Base-by-base conservation (phyloP, 2,888 invertebrate species). In the Byasa hedistus region DNA sequence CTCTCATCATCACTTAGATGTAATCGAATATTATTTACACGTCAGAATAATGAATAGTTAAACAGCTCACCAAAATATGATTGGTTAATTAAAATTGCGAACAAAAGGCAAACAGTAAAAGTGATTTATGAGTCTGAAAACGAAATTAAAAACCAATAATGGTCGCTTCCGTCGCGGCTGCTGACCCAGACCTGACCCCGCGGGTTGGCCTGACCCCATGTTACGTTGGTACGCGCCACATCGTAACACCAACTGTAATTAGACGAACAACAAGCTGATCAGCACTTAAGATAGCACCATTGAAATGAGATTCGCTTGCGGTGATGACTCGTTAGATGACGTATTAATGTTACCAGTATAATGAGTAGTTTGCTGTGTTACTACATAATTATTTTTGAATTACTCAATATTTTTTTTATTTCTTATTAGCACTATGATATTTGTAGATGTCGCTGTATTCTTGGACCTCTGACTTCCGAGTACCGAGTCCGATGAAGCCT, bases 171-270 rank as follows among this genome's bases (percentile, higher is more conserved):
- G 65, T 57, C 51, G 52, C 61, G 52, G 24, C 51, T 19, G 44
- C 57, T 57, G 51, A 39, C 39, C 51, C 21, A 64, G 21, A 22
- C 36, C 17, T 57, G 61, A 62, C 55, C 62, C 36, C 52, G 52
- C 52, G 57, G 23, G 54, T 39, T 23, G 57, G 21, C 61, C 15
- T 57, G 56, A 65, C 57, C 60, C 56, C 36, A 5, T 24, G 52
- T 56, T 63, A 48, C 62, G 56, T 56, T 48, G 57, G 52, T 51
- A 48, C 21, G 24, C 65, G 39, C 52, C 59, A 55, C 32, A 61
- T 48, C 24, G 36, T 61, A 61, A 52, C 51, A 52, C 61, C 52
- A 66, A 57, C 39, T 55, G 55, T 62, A 66, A 66, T 66, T 66
- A 66, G 66, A 58, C 58, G 58, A 54, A 62, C 62, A 44, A 44